Percentiles rank a stretch among this genome's conserved stretches.
Conservation (phyloP, 2,797 vertebrate species). For the Nyctalus aviator region DNA sequence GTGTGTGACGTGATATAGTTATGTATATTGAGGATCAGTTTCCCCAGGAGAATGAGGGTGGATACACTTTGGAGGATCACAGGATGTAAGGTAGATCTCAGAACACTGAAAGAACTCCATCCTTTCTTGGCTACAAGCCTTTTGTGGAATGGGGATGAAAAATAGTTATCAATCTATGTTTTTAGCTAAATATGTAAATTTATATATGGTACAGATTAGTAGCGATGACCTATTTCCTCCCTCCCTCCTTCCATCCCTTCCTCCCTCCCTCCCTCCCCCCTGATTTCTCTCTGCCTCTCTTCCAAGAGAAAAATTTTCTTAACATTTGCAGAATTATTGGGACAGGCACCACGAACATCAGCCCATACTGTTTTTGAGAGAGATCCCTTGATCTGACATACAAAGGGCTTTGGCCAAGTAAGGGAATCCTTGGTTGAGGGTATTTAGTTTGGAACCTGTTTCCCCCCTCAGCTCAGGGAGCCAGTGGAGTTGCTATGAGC, state of each 20-base stretch:
- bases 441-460: neutral
- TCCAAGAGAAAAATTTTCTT: neutral
- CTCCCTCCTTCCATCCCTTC: neutral
- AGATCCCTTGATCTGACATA: neutral
- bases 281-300: neutral
- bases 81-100: neutral
- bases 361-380: neutral
- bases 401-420: neutral
- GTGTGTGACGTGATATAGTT: neutral
- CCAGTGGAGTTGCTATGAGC: neutral
- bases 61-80: neutral
- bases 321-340: neutral
- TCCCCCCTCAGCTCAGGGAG: neutral
- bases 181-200: neutral
- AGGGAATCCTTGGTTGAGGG: neutral
- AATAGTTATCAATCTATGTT: neutral
- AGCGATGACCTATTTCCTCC: neutral
- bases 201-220: neutral
- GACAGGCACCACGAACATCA: neutral
- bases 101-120: neutral
- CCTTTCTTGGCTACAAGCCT: neutral
- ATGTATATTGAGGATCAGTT: neutral
- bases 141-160: neutral
- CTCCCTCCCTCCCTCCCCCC: neutral
- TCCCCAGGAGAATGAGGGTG: neutral